Evolutionary conservation across 2,888 invertebrate species (phyloP), one percentile per base, ranked within the genome.

Genomic region (Chorisops tibialis): DNA sequence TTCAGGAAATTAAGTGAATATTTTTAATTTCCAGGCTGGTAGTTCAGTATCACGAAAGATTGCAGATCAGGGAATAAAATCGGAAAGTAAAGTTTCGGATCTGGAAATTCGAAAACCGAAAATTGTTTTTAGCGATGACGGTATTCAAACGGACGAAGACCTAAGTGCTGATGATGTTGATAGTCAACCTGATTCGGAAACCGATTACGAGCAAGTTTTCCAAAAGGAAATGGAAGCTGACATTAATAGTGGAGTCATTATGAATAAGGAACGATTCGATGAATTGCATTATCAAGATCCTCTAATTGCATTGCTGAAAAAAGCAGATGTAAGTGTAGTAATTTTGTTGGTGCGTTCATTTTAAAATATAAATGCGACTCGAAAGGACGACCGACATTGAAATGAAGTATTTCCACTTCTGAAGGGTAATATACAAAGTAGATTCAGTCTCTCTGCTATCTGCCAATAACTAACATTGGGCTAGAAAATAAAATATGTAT

Each of bases 241-340:
- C n/a, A 73, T 75, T 61, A 70, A 71, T 14, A 73, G 77, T 2
- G 82, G 81, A 1, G 79, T 81, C 65, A 77, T 83, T 72, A 76
- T 83, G 49, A 75, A 78, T 0, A 76, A 78, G 47, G 81, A 81
- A 39, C 82, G 84, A 63, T 82, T 78, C 67, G 80, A 81, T 54
- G 78, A 77, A 58, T 70, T 83, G 50, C 81, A 82, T 67, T 85
- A 82, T 67, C 83, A 83, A 68, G 80, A 81, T 66, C 81, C 81
- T 1, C 74, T 80, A 62, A 80, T 86, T 38, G 79, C 80, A 64
- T 73, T 79, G 54, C 72, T 86, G 21, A 76, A 79, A 48, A 75
- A 79, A 60, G 80, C 81, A 24, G 76, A 81, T 78, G 85, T 84
- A 72, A 73, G 69, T 67, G 11, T 3, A 30, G 18, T 16, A 24